A percentile compares a stretch with the other conserved stretches of the same genome.
Evolutionary conservation across 2,888 invertebrate species (phyloP).

Genomic region (Lacanobia oleracea): DNA sequence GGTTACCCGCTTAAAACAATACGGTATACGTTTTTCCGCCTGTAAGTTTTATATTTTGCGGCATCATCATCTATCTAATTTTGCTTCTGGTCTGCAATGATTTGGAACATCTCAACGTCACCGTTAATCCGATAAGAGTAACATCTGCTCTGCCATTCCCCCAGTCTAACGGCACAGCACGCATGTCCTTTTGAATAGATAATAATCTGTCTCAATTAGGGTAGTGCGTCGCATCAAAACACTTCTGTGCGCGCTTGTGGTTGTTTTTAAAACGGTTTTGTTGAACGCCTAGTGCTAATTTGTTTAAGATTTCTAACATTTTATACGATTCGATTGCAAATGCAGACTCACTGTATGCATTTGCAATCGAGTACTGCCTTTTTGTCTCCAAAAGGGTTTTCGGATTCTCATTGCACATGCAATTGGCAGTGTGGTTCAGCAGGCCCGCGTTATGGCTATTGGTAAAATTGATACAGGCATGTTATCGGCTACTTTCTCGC

Average conservation of each 20-base stretch:
- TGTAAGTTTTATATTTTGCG: background rate
- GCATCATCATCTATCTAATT: constrained; percentile 18
- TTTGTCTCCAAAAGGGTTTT: constrained; percentile 73
- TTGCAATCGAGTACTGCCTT: constrained; percentile 70
- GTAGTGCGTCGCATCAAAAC: constrained; percentile 64
- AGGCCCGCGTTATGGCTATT: constrained; percentile 69
- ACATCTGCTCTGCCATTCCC: constrained; percentile 81
- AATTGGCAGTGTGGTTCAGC: constrained; percentile 62
- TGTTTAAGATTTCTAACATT: constrained; percentile 64
- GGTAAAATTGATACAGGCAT: constrained; percentile 75
- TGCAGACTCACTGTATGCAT: too few relatives aligned
- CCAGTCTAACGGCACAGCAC: constrained; percentile 68
- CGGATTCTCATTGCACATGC: constrained; percentile 63
- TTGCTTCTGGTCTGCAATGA: constrained; percentile 56
- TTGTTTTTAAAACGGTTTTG: constrained; percentile 62
- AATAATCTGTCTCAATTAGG: constrained; percentile 76
- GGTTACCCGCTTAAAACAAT: constrained; percentile 67
- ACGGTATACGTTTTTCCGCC: constrained; percentile 13
- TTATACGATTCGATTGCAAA: too few relatives aligned
- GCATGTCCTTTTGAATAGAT: constrained; percentile 69
- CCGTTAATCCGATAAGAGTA: constrained; percentile 69
- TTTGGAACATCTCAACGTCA: constrained; percentile 44
- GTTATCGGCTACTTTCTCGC: constrained; percentile 88
- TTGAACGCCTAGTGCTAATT: constrained; percentile 38
- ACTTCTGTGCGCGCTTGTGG: constrained; percentile 31